A percentile compares a stretch with the other conserved stretches of the same genome.
Evolutionary conservation across 2,888 invertebrate genomes (phyloP).

Genomic region (Isoperla grammatica): DNA sequence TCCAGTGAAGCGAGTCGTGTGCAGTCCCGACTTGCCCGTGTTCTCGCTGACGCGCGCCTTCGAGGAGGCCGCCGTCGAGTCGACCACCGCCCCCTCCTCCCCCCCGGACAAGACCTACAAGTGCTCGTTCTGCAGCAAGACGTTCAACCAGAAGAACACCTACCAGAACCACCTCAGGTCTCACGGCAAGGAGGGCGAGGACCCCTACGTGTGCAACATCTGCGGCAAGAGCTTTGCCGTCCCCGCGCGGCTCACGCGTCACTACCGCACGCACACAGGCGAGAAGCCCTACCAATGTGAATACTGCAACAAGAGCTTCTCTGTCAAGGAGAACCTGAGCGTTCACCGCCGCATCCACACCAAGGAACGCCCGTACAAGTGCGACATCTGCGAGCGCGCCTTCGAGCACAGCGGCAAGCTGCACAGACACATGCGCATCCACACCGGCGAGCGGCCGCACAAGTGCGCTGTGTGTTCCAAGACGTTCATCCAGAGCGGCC

Average conservation of each 20-base stretch:
- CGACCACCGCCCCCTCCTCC: constrained; percentile 25
- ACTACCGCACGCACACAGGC: constrained; percentile 85
- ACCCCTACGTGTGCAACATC: constrained; percentile 84
- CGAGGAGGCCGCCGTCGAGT: constrained; percentile 31
- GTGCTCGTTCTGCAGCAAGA: constrained; percentile 68
- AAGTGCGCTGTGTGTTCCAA: constrained; percentile 82
- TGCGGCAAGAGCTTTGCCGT: constrained; percentile 89
- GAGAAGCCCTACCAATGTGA: constrained; percentile 89
- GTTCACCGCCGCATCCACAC: constrained; percentile 85
- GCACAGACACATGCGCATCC: constrained; percentile 85
- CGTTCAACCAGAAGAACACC: constrained; percentile 67
- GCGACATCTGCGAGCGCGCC: constrained; percentile 79
- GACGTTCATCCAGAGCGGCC: constrained; percentile 87
- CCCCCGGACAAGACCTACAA: constrained; percentile 42
- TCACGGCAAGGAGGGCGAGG: constrained; percentile 57
- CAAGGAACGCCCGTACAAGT: constrained; percentile 86
- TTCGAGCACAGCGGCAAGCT: constrained; percentile 89
- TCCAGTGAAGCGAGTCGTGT: constrained; percentile 51
- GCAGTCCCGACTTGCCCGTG: constrained; percentile 54
- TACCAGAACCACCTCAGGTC: constrained; percentile 63
- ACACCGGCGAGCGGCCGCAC: constrained; percentile 85
- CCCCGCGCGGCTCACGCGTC: constrained; percentile 76
- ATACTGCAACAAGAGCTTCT: constrained; percentile 87
- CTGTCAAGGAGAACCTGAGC: constrained; percentile 87
- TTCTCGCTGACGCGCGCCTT: constrained; percentile 36